Conservation (phyloP, 1,140 invertebrate species). For the Plectrocnemia conspersa region DNA sequence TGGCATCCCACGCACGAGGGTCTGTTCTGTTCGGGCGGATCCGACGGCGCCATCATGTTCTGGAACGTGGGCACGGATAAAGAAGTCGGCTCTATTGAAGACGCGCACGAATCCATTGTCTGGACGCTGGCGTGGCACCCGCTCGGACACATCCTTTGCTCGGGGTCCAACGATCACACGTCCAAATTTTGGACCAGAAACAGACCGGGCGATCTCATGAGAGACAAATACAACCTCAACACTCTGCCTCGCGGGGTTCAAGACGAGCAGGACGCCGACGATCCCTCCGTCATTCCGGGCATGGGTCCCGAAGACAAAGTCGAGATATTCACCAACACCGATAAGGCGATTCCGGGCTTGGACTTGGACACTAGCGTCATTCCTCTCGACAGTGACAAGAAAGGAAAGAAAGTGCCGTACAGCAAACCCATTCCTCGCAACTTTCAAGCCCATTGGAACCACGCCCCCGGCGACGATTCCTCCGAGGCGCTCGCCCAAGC, state of each 20-base stretch:
- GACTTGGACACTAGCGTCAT: slow-evolving; percentile 70
- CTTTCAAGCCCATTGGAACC: slow-evolving; percentile 95
- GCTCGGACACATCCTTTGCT: slow-evolving; percentile 95
- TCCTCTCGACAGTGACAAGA: slow-evolving; percentile 60
- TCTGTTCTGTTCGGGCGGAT: slow-evolving; percentile 93
- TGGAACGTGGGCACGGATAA: slow-evolving; percentile 98
- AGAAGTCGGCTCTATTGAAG: slow-evolving; percentile 96
- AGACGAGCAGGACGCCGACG: slow-evolving; percentile 59
- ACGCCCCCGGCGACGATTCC: slow-evolving; percentile 58
- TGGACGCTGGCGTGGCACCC: slow-evolving; percentile 99
- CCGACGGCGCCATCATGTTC: slow-evolving; percentile 95
- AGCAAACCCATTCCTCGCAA: slow-evolving; percentile 93
- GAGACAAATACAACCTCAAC: slow-evolving; percentile 96
- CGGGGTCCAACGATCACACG: slow-evolving; percentile 96
- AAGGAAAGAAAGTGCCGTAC: slow-evolving; percentile 83
- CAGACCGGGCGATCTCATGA: slow-evolving; percentile 95
- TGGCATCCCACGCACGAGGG: slow-evolving; percentile 98
- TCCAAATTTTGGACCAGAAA: slow-evolving; percentile 99
- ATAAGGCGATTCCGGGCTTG: slow-evolving; percentile 76
- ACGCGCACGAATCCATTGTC: slow-evolving; percentile 98
- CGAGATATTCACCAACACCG: slow-evolving; percentile 57
- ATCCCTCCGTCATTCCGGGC: slow-evolving; percentile 79
- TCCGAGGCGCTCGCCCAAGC: slow-evolving; percentile 61
- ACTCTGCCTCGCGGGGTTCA: slow-evolving; percentile 71
- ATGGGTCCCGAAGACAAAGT: slow-evolving; percentile 93